A percentile compares a stretch with the other conserved stretches of the same genome.
Conservation (phyloP, 2,113 vertebrate species). For the Apus apus region DNA sequence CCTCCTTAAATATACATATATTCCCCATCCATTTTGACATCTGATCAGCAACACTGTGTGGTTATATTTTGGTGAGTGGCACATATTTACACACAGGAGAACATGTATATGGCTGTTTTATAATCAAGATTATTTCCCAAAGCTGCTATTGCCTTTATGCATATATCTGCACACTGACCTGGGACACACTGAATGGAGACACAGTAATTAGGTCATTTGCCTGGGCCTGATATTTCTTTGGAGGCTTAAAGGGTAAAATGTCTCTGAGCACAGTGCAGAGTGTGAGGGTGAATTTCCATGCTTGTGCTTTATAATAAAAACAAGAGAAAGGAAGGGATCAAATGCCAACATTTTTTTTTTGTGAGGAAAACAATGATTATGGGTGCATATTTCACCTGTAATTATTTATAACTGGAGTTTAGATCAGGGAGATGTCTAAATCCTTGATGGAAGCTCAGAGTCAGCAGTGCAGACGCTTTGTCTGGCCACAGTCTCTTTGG, state of each 20-base stretch:
- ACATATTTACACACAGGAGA: not conserved
- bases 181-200: not conserved
- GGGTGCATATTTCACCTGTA: slow-evolving; percentile 40
- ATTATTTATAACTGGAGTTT: not conserved
- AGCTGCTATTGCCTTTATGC: slow-evolving; percentile 17
- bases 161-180: not conserved
- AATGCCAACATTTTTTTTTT: slow-evolving; percentile 4
- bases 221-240: slow-evolving; percentile 31
- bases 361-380: slow-evolving; percentile 20
- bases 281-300: not conserved
- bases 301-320: not conserved
- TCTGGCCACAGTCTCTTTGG: slow-evolving; percentile 22
- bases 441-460: slow-evolving; percentile 2
- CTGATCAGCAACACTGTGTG: not conserved
- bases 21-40: not conserved
- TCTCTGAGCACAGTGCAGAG: not conserved
- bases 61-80: not conserved
- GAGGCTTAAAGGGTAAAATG: slow-evolving; percentile 34
- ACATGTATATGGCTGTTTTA: not conserved
- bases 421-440: not conserved
- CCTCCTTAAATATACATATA: not conserved
- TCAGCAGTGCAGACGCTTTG: not conserved
- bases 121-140: not conserved
- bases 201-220: slow-evolving; percentile 36
- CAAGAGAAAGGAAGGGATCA: not conserved